Conservation (phyloP, 2,888 invertebrate genomes). For the Ditylenchus weischeri region DNA sequence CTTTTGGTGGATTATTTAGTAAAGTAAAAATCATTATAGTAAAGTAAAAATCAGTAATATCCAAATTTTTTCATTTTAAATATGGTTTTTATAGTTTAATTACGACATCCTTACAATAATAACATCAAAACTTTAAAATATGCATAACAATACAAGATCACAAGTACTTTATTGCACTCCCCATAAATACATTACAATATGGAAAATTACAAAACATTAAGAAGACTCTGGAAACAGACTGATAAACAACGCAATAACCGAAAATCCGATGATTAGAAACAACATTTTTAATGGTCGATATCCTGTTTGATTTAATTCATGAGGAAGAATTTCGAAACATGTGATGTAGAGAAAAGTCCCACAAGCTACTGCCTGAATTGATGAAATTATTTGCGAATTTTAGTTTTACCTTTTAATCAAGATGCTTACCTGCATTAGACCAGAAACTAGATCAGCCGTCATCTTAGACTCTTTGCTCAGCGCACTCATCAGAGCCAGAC, state of each 20-base stretch:
- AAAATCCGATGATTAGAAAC: conserved; percentile 49
- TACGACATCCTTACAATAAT: too few relatives aligned
- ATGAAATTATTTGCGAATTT: conserved; percentile 3
- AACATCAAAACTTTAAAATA: too few relatives aligned
- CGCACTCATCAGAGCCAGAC: conserved; percentile 63
- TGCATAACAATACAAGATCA: too few relatives aligned
- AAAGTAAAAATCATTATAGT: too few relatives aligned
- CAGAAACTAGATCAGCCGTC: conserved; percentile 41
- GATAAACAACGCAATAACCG: conserved; percentile 47
- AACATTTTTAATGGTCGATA: conserved; percentile 47
- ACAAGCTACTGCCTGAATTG: conserved; percentile 74
- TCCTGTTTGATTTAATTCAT: conserved; percentile 63
- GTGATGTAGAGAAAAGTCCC: conserved; percentile 91
- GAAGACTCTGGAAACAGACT: conserved; percentile 45
- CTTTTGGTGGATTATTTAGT: too few relatives aligned
- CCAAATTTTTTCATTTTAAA: too few relatives aligned
- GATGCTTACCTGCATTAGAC: conserved; percentile 42
- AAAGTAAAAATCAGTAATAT: too few relatives aligned
- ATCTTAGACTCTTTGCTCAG: conserved; percentile 63
- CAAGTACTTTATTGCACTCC: too few relatives aligned
- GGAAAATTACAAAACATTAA: background rate
- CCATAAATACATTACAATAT: too few relatives aligned
- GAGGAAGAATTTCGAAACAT: conserved; percentile 86
- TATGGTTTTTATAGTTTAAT: too few relatives aligned
- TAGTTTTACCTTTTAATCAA: background rate